Evolutionary conservation across 2,797 vertebrate species (phyloP), one percentile per base, ranked within the genome.

Genomic region (Numenius phaeopus): DNA sequence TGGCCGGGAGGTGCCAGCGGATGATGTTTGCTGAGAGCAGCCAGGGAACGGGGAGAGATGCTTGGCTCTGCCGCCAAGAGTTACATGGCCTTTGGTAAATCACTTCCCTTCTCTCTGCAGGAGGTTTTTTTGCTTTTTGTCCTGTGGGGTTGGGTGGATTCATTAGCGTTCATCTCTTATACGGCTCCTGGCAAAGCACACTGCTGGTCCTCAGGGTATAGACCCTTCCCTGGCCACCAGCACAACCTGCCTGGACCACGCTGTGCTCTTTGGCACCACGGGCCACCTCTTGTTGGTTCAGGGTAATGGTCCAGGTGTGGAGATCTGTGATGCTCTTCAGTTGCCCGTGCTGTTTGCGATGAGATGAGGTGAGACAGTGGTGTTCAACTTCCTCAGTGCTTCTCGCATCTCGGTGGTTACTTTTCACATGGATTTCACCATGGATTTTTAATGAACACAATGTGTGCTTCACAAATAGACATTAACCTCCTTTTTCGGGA

Each of bases 141-240:
- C 8, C 10, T 2, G 44, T 5, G 61, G 20, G 59, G 42, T 21
- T 3, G 2, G 44, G 64, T 23, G 67, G 29, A 4, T 42, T 30
- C 14, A 0, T 84, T 20, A 7, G 20, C 0, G 42, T 21, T 65
- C 2, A 1, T 10, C 62, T 34, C 42, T 1, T 20, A 1, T 0
- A 8, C 1, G 0, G 64, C 40, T 70, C 54, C 5, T 3, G 52
- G 55, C 7, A 34, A 15, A 49, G 47, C 1, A 11, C 55, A 9
- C n/a, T 15, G 72, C 37, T 26, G 50, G 9, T 9, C 52, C 2
- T 0, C 2, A 6, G 71, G 34, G 47, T 14, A 11, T 12, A 37
- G 72, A 22, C 40, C 58, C 37, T 29, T 18, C 54, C 22, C 5
- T 9, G 32, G 14, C 46, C 66, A 3, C 20, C 0, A 3, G n/a